These are phyloP conservation scores for Blastobasis adustella DNA, from an alignment of 2,888 invertebrate genomes.

Conservation along the genomic window DNA sequence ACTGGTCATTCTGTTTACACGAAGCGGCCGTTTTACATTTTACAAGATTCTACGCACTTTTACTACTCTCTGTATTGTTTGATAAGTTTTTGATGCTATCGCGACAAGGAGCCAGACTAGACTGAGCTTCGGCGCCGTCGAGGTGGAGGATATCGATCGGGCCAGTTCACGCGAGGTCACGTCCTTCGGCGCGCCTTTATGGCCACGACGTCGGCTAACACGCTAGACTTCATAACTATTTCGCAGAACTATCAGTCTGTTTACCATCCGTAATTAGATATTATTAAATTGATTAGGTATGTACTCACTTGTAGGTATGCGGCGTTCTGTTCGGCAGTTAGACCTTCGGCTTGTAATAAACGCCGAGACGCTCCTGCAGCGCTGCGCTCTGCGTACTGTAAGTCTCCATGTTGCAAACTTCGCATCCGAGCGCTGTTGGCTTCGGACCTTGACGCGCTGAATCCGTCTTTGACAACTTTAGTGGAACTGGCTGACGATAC, in stretches of 20 bases:
- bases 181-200: conserved; percentile 72
- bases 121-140: conserved; percentile 52
- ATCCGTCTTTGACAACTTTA: conserved; percentile 87
- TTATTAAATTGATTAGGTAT: background rate
- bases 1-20: conserved; percentile 39
- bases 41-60: conserved; percentile 8
- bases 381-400: conserved; percentile 87
- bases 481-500: conserved; percentile 83
- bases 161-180: conserved; percentile 62
- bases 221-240: too few species aligned
- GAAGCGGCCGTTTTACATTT: conserved; percentile 8
- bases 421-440: conserved; percentile 66
- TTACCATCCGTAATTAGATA: background rate
- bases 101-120: conserved; percentile 47
- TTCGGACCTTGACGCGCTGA: conserved; percentile 79
- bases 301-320: conserved; percentile 84
- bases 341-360: conserved; percentile 87
- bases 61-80: conserved; percentile 6
- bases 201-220: conserved; percentile 19
- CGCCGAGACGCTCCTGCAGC: conserved; percentile 86
- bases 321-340: conserved; percentile 89
- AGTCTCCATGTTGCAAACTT: conserved; percentile 85
- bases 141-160: conserved; percentile 61
- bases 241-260: too few species aligned
- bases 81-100: conserved; percentile 43